Evolutionary conservation across 2,113 vertebrate species (phyloP).

Genomic region (Alectura lathami): DNA sequence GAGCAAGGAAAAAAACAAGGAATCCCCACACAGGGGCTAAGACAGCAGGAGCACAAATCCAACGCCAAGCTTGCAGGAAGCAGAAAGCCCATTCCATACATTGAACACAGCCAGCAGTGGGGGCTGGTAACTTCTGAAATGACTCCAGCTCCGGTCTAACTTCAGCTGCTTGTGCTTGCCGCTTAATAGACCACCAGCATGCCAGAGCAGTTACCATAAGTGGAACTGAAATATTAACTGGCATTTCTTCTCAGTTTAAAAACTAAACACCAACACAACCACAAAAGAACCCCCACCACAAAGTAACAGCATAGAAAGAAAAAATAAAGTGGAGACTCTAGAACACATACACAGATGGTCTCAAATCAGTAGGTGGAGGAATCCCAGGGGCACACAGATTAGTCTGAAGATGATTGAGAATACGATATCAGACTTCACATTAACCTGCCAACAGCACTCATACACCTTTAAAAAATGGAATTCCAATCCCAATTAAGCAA

Average conservation of each 20-base stretch:
- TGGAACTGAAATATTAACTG: not conserved
- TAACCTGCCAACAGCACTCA: not conserved
- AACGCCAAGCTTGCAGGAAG: not conserved
- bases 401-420: not conserved
- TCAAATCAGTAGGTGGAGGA: not conserved
- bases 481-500: not conserved
- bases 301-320: not conserved
- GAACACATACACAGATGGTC: not conserved
- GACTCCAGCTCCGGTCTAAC: not conserved
- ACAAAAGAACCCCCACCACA: not conserved
- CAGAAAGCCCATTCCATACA: not conserved
- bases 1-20: conserved; percentile 8
- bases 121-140: not conserved
- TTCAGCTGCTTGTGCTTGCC: not conserved
- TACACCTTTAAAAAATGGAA: not conserved
- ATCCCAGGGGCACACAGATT: not conserved
- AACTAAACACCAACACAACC: not conserved
- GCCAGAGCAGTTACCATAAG: not conserved
- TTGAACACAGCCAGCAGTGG: not conserved
- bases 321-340: not conserved
- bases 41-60: not conserved
- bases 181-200: not conserved
- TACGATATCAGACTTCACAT: not conserved
- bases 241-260: not conserved
- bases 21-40: not conserved